Base-by-base conservation (phyloP, 2,888 invertebrate species). In the Cheilosia variabilis region DNA sequence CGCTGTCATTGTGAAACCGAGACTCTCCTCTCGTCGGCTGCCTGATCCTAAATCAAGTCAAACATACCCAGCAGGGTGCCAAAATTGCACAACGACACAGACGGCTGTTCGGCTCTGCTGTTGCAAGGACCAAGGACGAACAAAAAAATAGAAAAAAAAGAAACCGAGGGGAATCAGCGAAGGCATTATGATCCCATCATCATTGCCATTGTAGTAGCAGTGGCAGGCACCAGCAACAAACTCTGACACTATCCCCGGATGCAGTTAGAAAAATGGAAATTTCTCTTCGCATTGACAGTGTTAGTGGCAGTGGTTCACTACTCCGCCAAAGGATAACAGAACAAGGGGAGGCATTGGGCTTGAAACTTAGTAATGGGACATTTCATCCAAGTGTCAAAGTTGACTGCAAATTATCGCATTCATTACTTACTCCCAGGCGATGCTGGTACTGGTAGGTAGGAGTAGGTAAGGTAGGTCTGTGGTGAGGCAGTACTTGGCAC, bases 311-410 rank as follows among this genome's bases (percentile, higher is more conserved):
- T 60, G 53, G 66, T 45, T 37, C 45, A 60, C 19, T 19, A 60
- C 27, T 13, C 31, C 60, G 53, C 73, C 37, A 45, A 45, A 50
- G 69, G 69, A 81, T 69, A 69, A 57, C 37, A 50, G 27, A 58
- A 19, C 58, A 22, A 34, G 4, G 27, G 55, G 37, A 22, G 31
- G 55, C 9, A 13, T 55, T 15, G 43, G 41, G 53, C 75, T 71
- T 53, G 55, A 86, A 86, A 76, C 80, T 76, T 68, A 60, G 84
- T 86, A 84, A 84, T 84, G 75, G 84, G 80, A 87, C 77, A 87
- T 87, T 87, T 87, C 82, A 87, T 82, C 72, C 82, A 82, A 87
- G 87, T 87, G 82, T 87, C 87, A 82, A 87, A 87, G 87, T 87
- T 87, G 87, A 78, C 77, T 82, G 73, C 82, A 87, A 82, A 87